Conservation (phyloP, 1,140 invertebrate genomes). For the Contarinia nasturtii region DNA sequence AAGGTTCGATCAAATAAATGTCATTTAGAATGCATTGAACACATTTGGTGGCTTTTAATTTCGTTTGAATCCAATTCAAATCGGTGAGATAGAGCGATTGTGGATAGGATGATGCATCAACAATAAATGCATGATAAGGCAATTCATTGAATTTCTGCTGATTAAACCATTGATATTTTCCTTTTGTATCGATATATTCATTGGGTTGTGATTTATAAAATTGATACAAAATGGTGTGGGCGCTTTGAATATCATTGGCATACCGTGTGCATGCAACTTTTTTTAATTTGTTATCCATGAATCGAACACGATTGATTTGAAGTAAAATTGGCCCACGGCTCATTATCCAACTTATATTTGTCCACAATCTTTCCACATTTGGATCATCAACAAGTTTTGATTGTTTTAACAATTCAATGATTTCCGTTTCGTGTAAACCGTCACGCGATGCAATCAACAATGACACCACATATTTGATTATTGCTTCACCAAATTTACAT, state of each 20-base stretch:
- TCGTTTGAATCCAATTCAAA: conserved; percentile 51
- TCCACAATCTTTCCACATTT: background rate
- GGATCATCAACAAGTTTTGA: conserved; percentile 11
- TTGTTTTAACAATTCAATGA: conserved; percentile 19
- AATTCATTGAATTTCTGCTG: conserved; percentile 64
- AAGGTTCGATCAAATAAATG: conserved; percentile 28
- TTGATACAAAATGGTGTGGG: conserved; percentile 21
- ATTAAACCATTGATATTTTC: conserved; percentile 30
- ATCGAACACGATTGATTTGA: conserved; percentile 18
- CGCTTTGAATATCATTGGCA: conserved; percentile 17
- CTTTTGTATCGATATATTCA: conserved; percentile 7
- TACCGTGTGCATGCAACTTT: conserved; percentile 15
- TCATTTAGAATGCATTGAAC: conserved; percentile 41
- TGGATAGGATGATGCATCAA: conserved; percentile 15
- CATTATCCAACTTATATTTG: conserved; percentile 18
- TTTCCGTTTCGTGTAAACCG: conserved; percentile 20
- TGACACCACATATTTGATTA: conserved; percentile 17
- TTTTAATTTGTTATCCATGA: conserved; percentile 19
- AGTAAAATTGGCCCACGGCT: conserved; percentile 18
- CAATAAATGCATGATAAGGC: conserved; percentile 41
- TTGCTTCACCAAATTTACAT: conserved; percentile 15
- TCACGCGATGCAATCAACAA: conserved; percentile 17
- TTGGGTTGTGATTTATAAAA: conserved; percentile 18
- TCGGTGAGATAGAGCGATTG: conserved; percentile 33
- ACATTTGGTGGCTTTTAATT: conserved; percentile 46